A percentile compares a stretch with the other conserved stretches of the same genome.
These are phyloP conservation scores for Theretra japonica DNA, from an alignment of 2,888 invertebrate genomes.

Conservation along the genomic window DNA sequence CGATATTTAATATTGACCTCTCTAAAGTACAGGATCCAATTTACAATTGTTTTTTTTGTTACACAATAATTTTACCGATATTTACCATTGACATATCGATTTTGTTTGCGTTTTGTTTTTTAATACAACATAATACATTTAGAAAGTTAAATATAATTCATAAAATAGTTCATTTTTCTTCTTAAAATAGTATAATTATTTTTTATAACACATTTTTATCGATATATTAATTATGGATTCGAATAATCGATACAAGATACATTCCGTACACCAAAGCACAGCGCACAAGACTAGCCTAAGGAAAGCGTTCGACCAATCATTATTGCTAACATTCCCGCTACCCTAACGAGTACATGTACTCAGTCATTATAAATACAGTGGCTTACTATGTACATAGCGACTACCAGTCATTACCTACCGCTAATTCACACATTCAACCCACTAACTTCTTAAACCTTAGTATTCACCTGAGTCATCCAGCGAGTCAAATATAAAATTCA, in stretches of 20 bases:
- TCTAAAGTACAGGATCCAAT: background rate
- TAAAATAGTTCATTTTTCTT: background rate
- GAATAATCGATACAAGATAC: too few relatives aligned
- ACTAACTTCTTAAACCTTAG: background rate
- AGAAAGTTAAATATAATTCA: too few relatives aligned
- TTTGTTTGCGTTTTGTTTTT: too few relatives aligned
- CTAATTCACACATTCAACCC: constrained; percentile 16
- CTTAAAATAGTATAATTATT: background rate
- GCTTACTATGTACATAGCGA: constrained; percentile 80
- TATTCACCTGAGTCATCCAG: background rate
- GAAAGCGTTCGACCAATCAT: constrained; percentile 77
- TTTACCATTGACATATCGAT: too few relatives aligned
- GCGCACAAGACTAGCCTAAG: constrained; percentile 39
- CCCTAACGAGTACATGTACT: constrained; percentile 66
- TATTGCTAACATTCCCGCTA: constrained; percentile 79
- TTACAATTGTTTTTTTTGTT: too few relatives aligned
- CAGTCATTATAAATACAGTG: constrained; percentile 72
- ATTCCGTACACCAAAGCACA: constrained; percentile 33
- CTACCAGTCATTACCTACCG: constrained; percentile 75
- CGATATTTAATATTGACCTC: background rate
- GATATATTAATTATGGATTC: background rate
- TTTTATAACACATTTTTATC: background rate
- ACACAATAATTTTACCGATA: too few relatives aligned
- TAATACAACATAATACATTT: too few relatives aligned
- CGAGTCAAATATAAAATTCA: background rate